These are phyloP conservation scores for Allolobophora icterica DNA, from an alignment of 2,888 invertebrate genomes.

Conservation along the genomic window DNA sequence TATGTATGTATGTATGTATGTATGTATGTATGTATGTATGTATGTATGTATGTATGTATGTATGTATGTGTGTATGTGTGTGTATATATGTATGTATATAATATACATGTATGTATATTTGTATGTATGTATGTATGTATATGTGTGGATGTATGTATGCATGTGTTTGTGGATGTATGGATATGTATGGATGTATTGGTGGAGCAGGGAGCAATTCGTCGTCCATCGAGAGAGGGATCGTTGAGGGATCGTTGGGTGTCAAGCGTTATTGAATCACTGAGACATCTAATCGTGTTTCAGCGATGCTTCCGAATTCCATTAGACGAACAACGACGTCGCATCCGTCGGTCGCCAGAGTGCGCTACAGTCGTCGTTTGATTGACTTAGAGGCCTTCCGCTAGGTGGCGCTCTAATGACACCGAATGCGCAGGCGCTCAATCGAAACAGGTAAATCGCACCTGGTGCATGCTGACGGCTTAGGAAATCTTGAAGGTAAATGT, in stretches of 20 bases:
- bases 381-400: background rate
- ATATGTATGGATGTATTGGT: no score
- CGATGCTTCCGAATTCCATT: background rate
- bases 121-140: background rate
- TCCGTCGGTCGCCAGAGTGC: background rate
- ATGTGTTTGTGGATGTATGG: background rate
- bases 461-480: no score
- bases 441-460: conserved; percentile 9
- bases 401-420: background rate
- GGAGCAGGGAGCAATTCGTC: background rate
- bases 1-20: no score
- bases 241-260: background rate
- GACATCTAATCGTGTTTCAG: background rate
- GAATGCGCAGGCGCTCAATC: conserved; percentile 10
- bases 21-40: background rate
- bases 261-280: background rate
- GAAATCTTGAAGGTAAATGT: background rate
- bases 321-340: background rate
- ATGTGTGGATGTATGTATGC: conserved; percentile 20
- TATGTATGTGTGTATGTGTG: conserved; percentile 32
- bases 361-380: background rate
- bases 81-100: conserved; percentile 35
- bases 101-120: conserved; percentile 34
- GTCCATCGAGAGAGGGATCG: background rate
- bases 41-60: conserved; percentile 25